These are phyloP conservation scores for Chalcis sispes DNA, from an alignment of 2,888 invertebrate genomes.

Conservation along the genomic window DNA sequence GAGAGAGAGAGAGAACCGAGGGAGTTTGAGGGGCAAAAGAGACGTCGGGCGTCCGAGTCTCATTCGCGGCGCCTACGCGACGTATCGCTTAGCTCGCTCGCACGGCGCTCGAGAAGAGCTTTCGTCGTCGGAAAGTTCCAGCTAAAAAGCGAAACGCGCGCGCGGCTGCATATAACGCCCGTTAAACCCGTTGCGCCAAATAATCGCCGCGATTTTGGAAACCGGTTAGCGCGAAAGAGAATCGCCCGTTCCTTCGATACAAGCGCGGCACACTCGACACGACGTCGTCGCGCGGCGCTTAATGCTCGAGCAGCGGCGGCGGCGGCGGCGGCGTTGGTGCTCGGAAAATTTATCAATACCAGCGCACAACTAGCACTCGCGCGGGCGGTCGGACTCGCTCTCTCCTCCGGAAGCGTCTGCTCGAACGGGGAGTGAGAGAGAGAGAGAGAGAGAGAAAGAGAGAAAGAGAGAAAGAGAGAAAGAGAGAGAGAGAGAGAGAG, in stretches of 20 bases:
- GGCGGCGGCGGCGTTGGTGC: neutral
- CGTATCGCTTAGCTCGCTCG: neutral
- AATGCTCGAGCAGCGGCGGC: neutral
- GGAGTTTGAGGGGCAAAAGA: neutral
- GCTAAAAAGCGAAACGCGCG: too few species aligned
- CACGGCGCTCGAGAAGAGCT: neutral
- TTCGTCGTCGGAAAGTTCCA: too few species aligned
- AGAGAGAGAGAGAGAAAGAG: neutral
- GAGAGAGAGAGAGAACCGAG: conserved; percentile 2
- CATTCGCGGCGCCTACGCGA: neutral
- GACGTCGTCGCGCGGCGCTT: too few species aligned
- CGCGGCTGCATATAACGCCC: too few species aligned
- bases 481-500: too few species aligned
- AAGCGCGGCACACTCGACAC: too few species aligned
- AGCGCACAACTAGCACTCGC: conserved; percentile 61
- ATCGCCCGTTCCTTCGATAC: too few species aligned
- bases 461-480: too few species aligned
- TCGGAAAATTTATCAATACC: conserved; percentile 68
- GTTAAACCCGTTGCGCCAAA: too few species aligned
- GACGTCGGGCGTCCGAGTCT: neutral
- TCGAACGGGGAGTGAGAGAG: neutral
- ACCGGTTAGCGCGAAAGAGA: too few species aligned
- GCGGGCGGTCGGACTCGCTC: conserved; percentile 67
- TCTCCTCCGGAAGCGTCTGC: conserved; percentile 56
- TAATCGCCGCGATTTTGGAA: too few species aligned